These are phyloP conservation scores for Rhizoglyphus robini DNA, from an alignment of 1,140 invertebrate genomes.

Conservation along the genomic window DNA sequence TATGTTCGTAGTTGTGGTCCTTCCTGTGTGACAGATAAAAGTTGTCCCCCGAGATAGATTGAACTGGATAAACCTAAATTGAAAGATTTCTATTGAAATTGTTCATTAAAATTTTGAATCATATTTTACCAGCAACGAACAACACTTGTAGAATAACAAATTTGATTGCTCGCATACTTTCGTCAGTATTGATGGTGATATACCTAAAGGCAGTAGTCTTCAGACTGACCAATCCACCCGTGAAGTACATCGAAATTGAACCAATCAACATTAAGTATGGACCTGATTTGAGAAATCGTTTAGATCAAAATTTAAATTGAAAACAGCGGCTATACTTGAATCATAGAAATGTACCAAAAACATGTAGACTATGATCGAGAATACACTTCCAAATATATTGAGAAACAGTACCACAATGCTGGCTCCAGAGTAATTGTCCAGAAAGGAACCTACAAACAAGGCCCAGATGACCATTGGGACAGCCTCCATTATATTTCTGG, in stretches of 20 bases:
- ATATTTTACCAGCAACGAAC: neutral
- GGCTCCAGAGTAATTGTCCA: no score
- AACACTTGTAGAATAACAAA: neutral
- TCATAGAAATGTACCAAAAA: neutral
- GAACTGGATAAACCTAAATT: neutral
- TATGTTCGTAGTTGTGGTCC: neutral
- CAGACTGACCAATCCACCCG: neutral
- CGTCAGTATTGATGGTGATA: slow-evolving; percentile 1
- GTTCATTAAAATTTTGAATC: no score
- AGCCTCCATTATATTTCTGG: no score
- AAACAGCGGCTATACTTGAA: no score
- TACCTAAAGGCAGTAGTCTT: neutral
- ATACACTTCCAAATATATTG: neutral
- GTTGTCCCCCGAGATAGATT: neutral
- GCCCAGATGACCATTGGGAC: no score
- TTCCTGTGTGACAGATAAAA: neutral
- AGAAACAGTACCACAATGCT: no score
- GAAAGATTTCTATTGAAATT: no score
- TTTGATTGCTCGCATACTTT: neutral
- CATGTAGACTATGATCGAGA: neutral
- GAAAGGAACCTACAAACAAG: no score
- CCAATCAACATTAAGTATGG: neutral
- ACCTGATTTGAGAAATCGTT: no score
- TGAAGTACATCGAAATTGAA: neutral
- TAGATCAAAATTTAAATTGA: no score